These are phyloP conservation scores for Carollia perspicillata DNA, from an alignment of 2,113 vertebrate species.

Conservation along the genomic window DNA sequence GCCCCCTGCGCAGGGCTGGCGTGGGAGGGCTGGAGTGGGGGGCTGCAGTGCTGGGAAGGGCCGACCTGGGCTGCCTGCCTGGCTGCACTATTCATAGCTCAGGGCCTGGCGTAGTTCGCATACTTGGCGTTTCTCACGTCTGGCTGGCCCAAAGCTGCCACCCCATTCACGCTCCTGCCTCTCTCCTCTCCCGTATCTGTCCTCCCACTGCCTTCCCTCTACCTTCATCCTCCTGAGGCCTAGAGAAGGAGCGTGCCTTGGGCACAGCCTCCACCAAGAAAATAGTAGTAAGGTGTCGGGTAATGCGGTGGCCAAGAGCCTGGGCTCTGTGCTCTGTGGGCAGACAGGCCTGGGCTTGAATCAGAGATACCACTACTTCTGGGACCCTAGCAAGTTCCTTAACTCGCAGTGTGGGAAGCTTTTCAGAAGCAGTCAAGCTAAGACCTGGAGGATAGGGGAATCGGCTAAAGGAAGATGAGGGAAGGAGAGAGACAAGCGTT, in stretches of 20 bases:
- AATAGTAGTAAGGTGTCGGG: background rate
- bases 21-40: background rate
- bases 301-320: background rate
- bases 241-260: background rate
- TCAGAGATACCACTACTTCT: background rate
- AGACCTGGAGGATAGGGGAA: background rate
- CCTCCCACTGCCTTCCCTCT: background rate
- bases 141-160: background rate
- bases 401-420: background rate
- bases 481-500: background rate
- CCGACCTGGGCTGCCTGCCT: background rate
- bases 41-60: background rate
- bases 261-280: background rate
- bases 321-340: background rate
- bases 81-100: constrained; percentile 70
- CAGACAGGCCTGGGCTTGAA: background rate
- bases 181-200: background rate
- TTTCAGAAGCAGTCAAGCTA: background rate
- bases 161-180: background rate
- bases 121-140: constrained; percentile 67
- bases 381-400: background rate
- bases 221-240: background rate
- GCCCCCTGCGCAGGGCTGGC: background rate
- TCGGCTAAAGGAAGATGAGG: background rate
- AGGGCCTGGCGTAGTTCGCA: constrained; percentile 52